Base-by-base conservation (phyloP, 1,140 invertebrate genomes). In the Camponotus vicinus region DNA sequence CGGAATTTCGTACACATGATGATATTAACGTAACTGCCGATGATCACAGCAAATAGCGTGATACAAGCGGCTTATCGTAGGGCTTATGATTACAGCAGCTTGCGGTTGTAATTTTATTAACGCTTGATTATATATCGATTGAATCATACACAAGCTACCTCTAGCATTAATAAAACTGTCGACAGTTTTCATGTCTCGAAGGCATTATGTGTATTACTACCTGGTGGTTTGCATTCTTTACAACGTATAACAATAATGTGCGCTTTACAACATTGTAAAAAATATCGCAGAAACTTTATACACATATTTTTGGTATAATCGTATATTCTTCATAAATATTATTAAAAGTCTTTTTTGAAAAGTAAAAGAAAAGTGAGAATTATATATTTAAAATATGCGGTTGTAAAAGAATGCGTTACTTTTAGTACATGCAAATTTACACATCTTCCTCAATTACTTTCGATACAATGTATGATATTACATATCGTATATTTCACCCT, bases 131-230 rank as follows among this genome's bases (percentile, higher is more conserved):
- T n/a, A 66, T 70, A 80, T 80, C 63, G 64, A 80, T 78, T 66
- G 76, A 78, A 80, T 80, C 64, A 42, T 8, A 42, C 40, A 42
- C 40, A 57, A 70, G 64, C 69, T 80, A 70, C 64, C 42, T 69
- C 45, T 70, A 69, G 37, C 49, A 80, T 80, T 80, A 80, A 79
- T 69, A 70, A 80, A 70, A 80, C 69, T 63, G 77, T 70, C 76
- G 40, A 69, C 77, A 55, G 21, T 69, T 79, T 79, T 80, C 77
- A 70, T 80, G 77, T 55, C 63, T 69, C 13, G 18, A n/a, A 6
- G 5, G 15, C 64, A 80, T 80, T 80, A 70, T 18, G 45, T 15
- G 49, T 52, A 15, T 27, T 34, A 32, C 8, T 40, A 70, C 45
- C 13, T n/a, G 34, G n/a, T 79, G 64, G 9, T 80, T 80, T 78